These are phyloP conservation scores for Aselliscus stoliczkanus DNA, from an alignment of 2,797 vertebrate species.

Conservation along the genomic window DNA sequence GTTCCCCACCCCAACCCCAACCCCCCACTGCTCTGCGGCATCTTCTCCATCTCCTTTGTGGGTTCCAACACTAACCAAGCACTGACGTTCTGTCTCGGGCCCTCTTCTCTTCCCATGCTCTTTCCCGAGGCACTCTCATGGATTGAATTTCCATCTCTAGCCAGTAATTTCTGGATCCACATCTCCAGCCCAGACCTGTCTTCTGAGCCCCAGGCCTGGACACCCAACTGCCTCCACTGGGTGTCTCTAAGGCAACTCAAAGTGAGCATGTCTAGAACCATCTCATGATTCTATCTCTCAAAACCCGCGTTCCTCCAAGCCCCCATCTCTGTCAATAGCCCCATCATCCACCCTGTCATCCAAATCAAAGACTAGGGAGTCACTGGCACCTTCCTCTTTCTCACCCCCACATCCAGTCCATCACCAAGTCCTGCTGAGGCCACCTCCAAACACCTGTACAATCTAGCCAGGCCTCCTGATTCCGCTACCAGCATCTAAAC, in stretches of 20 bases:
- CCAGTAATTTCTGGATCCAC: neutral
- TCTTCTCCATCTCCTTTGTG: neutral
- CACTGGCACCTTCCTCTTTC: neutral
- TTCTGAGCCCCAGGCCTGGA: neutral
- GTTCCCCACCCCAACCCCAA: no score
- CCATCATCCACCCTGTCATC: no score
- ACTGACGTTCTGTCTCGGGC: accelerated
- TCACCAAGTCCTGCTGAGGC: neutral
- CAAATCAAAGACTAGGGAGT: neutral
- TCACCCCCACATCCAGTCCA: neutral
- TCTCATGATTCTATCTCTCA: neutral
- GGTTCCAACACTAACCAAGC: neutral
- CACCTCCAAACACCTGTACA: neutral
- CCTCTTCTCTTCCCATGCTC: neutral
- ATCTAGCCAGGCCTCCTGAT: neutral
- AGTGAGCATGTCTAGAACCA: neutral
- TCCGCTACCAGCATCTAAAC: neutral
- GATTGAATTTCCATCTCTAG: neutral
- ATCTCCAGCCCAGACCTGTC: neutral
- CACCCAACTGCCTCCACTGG: neutral
- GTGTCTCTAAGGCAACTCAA: neutral
- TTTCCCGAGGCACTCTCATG: neutral
- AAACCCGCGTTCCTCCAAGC: neutral
- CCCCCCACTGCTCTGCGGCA: neutral
- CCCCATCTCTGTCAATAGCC: neutral